These are phyloP conservation scores for Peribatodes rhomboidaria DNA, from an alignment of 2,888 invertebrate species.

Conservation along the genomic window DNA sequence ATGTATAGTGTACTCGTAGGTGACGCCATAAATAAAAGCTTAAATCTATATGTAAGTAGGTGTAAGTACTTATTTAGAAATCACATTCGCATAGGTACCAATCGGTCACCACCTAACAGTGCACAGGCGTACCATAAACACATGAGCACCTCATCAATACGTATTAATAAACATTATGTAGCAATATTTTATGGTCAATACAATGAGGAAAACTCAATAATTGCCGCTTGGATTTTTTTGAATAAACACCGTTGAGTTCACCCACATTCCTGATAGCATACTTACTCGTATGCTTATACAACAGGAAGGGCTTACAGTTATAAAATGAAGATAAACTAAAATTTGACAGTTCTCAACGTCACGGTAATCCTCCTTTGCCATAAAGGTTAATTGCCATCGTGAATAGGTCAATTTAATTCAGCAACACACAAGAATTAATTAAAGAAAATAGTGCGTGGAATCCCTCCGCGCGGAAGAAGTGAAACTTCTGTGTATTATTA, in stretches of 20 bases:
- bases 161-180: constrained; percentile 6
- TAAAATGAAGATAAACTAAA: too few relatives aligned
- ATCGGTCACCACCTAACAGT: neutral
- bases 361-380: too few relatives aligned
- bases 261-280: constrained; percentile 13
- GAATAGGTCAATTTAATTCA: too few relatives aligned
- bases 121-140: neutral
- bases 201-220: constrained; percentile 24
- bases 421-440: too few relatives aligned
- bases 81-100: neutral
- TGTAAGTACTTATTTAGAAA: neutral
- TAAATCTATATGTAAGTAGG: too few relatives aligned
- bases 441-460: too few relatives aligned
- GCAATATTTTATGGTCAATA: constrained; percentile 17
- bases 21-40: too few relatives aligned
- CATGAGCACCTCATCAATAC: neutral
- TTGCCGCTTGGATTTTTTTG: constrained; percentile 14
- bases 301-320: neutral
- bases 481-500: too few relatives aligned
- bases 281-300: neutral
- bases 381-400: too few relatives aligned
- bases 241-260: constrained; percentile 1
- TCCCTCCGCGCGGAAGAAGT: too few relatives aligned
- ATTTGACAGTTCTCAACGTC: too few relatives aligned
- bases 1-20: too few relatives aligned